These are phyloP conservation scores for Caranx ignobilis DNA, from an alignment of 2,113 vertebrate genomes.

Conservation along the genomic window DNA sequence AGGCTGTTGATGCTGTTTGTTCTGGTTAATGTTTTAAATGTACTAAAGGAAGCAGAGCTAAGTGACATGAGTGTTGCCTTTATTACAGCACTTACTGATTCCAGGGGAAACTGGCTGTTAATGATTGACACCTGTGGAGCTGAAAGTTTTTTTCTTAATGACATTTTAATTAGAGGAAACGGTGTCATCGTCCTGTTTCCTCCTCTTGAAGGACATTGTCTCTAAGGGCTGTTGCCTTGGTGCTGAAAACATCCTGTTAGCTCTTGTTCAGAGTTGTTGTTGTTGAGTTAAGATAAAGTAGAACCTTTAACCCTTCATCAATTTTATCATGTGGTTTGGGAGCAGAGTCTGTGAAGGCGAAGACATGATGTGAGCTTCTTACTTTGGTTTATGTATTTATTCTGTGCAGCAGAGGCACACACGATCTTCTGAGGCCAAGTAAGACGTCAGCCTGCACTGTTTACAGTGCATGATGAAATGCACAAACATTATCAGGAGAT, in stretches of 20 bases:
- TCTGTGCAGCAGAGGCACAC: neutral
- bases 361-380: neutral
- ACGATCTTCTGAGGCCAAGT: neutral
- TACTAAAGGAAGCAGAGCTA: neutral
- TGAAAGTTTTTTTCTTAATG: neutral
- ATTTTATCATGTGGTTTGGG: neutral
- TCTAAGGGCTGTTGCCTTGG: neutral
- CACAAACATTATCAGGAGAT: neutral
- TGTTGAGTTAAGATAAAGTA: too few species aligned
- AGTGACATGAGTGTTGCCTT: neutral
- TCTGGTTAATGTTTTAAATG: neutral
- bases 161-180: slow-evolving; percentile 11
- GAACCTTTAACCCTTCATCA: neutral
- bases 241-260: slow-evolving; percentile 41
- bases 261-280: neutral
- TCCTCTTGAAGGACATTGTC: slow-evolving; percentile 9
- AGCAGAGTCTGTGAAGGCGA: neutral
- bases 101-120: neutral
- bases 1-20: neutral
- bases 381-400: neutral
- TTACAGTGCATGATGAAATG: slow-evolving; percentile 24
- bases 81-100: neutral
- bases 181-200: neutral
- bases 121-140: neutral
- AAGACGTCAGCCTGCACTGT: slow-evolving; percentile 3